Percentiles rank a stretch among this genome's conserved stretches.
phyloP scores from a whole-genome alignment of 2,888 invertebrate genomes.

The Lasioglossum malachurum region DNA sequence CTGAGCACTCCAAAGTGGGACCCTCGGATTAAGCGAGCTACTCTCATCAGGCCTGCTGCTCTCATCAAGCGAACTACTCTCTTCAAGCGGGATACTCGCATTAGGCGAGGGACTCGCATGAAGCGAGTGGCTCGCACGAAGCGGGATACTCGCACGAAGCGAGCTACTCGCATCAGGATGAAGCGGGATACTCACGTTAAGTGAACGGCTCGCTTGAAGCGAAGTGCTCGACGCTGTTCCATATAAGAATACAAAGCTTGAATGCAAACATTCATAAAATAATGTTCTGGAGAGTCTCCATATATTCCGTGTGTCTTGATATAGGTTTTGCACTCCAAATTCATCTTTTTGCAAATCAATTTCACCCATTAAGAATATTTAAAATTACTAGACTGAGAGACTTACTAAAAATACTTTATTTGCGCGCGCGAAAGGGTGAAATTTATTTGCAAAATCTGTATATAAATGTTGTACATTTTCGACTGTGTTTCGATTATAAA shows the following conservation, averaged over 20 bases:
- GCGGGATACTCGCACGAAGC: no score
- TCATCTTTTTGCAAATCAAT: no score
- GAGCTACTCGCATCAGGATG: neutral
- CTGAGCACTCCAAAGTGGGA: neutral
- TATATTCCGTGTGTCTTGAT: constrained; percentile 6
- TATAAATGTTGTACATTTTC: neutral
- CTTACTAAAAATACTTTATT: no score
- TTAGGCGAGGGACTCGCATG: no score
- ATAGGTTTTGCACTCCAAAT: no score
- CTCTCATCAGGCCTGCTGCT: neutral
- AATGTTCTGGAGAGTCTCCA: neutral
- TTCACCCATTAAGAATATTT: no score
- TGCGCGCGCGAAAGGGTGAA: no score
- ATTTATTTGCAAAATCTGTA: no score
- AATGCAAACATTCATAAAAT: neutral
- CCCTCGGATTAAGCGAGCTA: neutral
- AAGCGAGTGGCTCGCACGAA: no score
- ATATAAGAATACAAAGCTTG: neutral
- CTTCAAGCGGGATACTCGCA: neutral
- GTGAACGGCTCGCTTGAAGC: neutral
- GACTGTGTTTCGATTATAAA: neutral
- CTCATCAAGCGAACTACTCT: neutral
- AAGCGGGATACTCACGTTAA: neutral
- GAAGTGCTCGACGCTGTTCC: neutral
- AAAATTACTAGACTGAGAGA: no score